phyloP scores from a whole-genome alignment of 2,888 invertebrate species.

The Eupithecia tripunctaria region DNA sequence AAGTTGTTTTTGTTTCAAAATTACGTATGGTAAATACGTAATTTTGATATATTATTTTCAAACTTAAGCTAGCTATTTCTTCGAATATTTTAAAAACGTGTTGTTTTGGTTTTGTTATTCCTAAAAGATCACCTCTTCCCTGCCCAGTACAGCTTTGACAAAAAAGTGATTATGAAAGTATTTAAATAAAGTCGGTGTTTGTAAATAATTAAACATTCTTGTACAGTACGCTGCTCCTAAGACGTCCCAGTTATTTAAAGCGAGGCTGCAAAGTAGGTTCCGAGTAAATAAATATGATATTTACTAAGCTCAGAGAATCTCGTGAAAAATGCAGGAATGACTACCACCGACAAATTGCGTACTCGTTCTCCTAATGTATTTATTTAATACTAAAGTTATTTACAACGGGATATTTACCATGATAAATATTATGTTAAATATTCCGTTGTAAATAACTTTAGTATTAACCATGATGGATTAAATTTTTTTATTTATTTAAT shows the following conservation, averaged over 20 bases:
- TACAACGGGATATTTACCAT: no score
- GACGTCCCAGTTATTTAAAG: slow-evolving; percentile 27
- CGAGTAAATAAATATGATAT: slow-evolving; percentile 51
- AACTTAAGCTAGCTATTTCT: background rate
- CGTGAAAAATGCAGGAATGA: slow-evolving; percentile 57
- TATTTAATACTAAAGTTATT: no score
- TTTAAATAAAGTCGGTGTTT: background rate
- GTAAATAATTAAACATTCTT: slow-evolving; percentile 14
- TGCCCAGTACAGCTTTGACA: rapidly evolving
- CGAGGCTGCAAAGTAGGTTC: slow-evolving; percentile 29
- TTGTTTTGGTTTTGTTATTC: background rate
- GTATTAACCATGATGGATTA: no score
- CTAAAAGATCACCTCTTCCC: background rate
- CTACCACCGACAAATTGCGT: slow-evolving; percentile 51
- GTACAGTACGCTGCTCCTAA: slow-evolving; percentile 13
- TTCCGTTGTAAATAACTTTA: no score
- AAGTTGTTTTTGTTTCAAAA: background rate
- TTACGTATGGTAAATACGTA: background rate
- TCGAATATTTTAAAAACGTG: background rate
- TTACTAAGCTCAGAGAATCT: slow-evolving; percentile 52
- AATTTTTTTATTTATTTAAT: no score
- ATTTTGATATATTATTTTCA: no score
- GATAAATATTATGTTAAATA: no score
- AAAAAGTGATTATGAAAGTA: background rate
- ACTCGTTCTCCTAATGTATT: slow-evolving; percentile 39